Percentiles rank a stretch among this genome's conserved stretches.
phyloP scores from a whole-genome alignment of 2,888 invertebrate genomes.

The Entomobrya multifasciata region DNA sequence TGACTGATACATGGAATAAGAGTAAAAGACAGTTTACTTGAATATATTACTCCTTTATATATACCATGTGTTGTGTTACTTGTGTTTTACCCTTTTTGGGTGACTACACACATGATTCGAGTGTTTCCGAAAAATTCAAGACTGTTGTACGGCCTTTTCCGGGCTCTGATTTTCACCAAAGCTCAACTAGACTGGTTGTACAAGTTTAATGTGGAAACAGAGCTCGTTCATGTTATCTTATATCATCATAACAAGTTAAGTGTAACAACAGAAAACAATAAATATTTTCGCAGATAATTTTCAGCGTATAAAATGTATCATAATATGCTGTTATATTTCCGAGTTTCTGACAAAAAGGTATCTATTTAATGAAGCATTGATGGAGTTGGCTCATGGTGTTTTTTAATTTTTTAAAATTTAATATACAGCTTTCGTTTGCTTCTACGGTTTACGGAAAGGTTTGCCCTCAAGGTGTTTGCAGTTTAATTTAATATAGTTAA shows the following conservation, averaged over 20 bases:
- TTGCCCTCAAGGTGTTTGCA: too few species aligned
- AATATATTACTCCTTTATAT: slow-evolving; percentile 13
- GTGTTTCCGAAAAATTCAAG: slow-evolving; percentile 59
- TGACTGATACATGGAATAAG: slow-evolving; percentile 68
- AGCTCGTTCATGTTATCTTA: slow-evolving; percentile 37
- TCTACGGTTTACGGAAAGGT: too few species aligned
- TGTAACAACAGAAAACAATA: too few species aligned
- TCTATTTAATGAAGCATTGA: too few species aligned
- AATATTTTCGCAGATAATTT: too few species aligned
- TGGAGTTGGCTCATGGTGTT: too few species aligned
- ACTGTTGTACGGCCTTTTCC: slow-evolving; percentile 69
- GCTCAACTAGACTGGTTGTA: slow-evolving; percentile 38
- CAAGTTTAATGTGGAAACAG: slow-evolving; percentile 57
- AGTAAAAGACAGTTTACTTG: slow-evolving; percentile 52
- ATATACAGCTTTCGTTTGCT: too few species aligned
- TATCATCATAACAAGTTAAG: slow-evolving; percentile 42
- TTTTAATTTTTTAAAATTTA: too few species aligned
- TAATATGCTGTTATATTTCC: too few species aligned
- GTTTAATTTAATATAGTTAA: too few species aligned
- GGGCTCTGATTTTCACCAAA: slow-evolving; percentile 72
- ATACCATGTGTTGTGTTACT: slow-evolving; percentile 62
- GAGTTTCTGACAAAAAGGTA: too few species aligned
- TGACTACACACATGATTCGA: slow-evolving; percentile 70
- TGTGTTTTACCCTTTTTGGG: slow-evolving; percentile 30
- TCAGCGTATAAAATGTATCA: too few species aligned